Base-by-base conservation (phyloP, 2,888 invertebrate species). In the Agriopis marginaria region DNA sequence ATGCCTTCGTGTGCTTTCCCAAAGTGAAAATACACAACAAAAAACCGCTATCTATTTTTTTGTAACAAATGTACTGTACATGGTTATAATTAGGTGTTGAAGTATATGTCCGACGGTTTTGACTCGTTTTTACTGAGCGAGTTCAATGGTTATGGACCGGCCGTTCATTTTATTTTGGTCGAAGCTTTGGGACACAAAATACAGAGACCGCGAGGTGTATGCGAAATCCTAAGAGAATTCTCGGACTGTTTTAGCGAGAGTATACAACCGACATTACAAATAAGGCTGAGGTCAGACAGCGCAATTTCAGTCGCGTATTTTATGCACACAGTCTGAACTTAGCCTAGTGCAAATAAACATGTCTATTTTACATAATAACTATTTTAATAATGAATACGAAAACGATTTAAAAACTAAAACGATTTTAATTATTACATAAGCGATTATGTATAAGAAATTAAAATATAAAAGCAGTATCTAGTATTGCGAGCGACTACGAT, bases 391-490 rank as follows among this genome's bases (percentile, higher is more conserved):
- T 32, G 14, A 50, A 47, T 10, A 55, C 49, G 45, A 32, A 5
- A 49, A 54, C 42, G 58, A 63, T 63, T 68, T 64, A 14, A 54
- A 55, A 61, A 56, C 51, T 69, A 61, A 32, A 64, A 60, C 42
- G 50, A 63, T 64, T 44, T 54, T 42, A 62, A 50, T 54, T 14
- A 58, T 56, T 17, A 68, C 59, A 59, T 55, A 68, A 62, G 61
- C 69, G 60, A 64, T 53, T 56, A 61, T 53, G 11, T 54, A 39
- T 23, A 45, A 32, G 39, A 53, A 42, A 32, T 14, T 39, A 60
- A 54, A 68, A 64, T 32, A 68, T 45, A 53, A 69, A 55, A 49
- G 42, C 32, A 42, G 32, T 64, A 14, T 42, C 68, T 55, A 64
- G 44, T 64, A 61, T 64, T 64, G 63, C 68, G 23, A 23, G 39